Base-by-base conservation (phyloP, 2,113 vertebrate genomes). In the Trinectes maculatus region DNA sequence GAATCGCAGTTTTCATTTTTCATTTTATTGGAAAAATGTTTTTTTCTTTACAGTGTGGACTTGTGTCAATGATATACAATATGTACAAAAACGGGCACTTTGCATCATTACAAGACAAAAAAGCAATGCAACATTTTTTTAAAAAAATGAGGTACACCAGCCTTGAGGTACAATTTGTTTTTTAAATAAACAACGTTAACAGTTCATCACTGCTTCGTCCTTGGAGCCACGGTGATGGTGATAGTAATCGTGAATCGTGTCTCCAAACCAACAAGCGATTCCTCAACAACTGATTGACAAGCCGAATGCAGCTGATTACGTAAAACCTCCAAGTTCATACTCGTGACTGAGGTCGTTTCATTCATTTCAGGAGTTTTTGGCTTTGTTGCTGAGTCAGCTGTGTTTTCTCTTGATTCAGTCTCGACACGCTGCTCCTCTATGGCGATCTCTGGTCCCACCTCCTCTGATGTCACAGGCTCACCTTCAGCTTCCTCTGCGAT, bases 11-110 rank as follows among this genome's bases (percentile, higher is more conserved):
- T 70, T 76, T 33, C 1, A 21, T n/a, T 60, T 60, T 28, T 29
- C 0, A 18, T 69, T 79, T 80, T 77, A 73, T 73, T 77, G 48
- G 25, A 66, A 80, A 76, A 66, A 75, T 71, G 22, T 52, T 53
- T 4, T 13, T 15, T 29, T 24, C 9, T 58, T 63, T 26, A 58
- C 36, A 62, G 6, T 37, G 26, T 54, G n/a, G 48, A 2, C 2
- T 34, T 60, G 8, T 48, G 19, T 15, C 11, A 6, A 37, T 58
- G 22, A 48, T 39, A 6, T 22, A n/a, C n/a, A n/a, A n/a, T n/a
- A 26, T 26, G n/a, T 29, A 71, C 22, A 57, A 16, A 61, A 2
- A 31, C 3, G 28, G 26, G 11, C 10, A 24, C 3, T 61, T 12
- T 19, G 12, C 10, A 11, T 61, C 15, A 9, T 46, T n/a, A 62